Evolutionary conservation across 2,113 vertebrate species (phyloP).

Genomic region (Chloroceryle aenea): DNA sequence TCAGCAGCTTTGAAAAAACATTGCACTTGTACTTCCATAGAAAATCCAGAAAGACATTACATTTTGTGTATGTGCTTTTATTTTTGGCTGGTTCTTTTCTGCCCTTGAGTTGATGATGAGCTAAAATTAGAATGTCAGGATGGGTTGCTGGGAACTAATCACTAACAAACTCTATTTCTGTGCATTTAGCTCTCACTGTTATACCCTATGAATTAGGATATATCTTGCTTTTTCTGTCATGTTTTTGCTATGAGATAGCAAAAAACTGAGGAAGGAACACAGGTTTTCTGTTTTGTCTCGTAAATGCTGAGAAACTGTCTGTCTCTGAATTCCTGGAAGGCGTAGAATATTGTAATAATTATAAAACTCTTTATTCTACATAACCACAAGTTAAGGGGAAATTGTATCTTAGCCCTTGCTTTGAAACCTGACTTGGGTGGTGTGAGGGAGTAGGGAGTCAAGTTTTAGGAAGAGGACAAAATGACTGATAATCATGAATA

Average conservation of each 20-base stretch:
- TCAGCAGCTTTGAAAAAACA: neutral
- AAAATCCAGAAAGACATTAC: neutral
- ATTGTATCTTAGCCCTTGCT: neutral
- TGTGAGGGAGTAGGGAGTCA: rapidly evolving
- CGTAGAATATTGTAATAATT: neutral
- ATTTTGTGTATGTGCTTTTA: neutral
- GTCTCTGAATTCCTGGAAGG: neutral
- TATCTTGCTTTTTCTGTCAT: neutral
- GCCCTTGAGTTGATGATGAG: neutral
- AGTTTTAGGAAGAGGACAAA: neutral
- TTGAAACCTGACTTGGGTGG: neutral
- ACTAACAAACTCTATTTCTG: neutral
- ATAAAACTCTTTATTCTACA: neutral
- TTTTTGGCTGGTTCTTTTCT: neutral
- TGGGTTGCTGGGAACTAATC: neutral
- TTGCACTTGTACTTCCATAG: neutral
- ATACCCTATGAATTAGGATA: neutral
- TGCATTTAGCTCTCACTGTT: neutral
- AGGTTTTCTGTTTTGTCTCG: neutral
- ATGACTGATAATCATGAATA: neutral
- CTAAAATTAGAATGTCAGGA: neutral
- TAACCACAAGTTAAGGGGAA: neutral
- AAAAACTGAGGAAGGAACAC: neutral
- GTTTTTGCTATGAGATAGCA: neutral
- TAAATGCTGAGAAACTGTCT: neutral